Evolutionary conservation across 2,888 invertebrate species (phyloP).

Genomic region (Caenorhabditis wallacei): DNA sequence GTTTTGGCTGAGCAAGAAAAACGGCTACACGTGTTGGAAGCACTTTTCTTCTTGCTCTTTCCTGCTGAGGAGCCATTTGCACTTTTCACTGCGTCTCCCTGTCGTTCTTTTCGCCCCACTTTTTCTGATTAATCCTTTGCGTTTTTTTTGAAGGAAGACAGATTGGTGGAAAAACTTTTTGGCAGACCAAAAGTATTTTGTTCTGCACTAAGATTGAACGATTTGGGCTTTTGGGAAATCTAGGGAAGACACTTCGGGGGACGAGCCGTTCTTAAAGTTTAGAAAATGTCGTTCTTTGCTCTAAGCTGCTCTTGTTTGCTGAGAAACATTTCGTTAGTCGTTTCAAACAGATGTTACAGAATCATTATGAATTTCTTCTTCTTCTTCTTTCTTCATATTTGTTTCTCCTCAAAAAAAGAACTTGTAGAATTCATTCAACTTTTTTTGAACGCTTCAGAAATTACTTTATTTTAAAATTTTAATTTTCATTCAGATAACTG

Average conservation of each 20-base stretch:
- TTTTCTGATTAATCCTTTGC: constrained; percentile 48
- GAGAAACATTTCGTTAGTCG: neutral
- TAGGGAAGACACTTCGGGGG: neutral
- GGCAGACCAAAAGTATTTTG: constrained; percentile 16
- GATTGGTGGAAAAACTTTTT: constrained; percentile 6
- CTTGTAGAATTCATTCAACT: too few species aligned
- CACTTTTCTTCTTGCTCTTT: constrained; percentile 33
- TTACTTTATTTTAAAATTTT: too few species aligned
- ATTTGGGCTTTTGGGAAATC: constrained; percentile 1
- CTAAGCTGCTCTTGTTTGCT: neutral
- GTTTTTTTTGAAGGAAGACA: constrained; percentile 34
- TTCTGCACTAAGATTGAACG: constrained; percentile 33
- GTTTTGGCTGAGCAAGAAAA: constrained; percentile 32
- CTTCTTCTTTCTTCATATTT: too few species aligned
- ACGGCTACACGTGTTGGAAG: constrained; percentile 45
- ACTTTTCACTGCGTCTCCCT: constrained; percentile 57
- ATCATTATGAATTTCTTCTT: neutral
- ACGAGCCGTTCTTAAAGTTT: neutral
- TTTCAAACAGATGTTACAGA: constrained; percentile 1
- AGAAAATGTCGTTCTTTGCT: neutral
- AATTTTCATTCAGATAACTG: too few species aligned
- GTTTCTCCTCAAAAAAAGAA: too few species aligned
- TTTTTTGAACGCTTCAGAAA: too few species aligned
- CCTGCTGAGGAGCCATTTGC: constrained; percentile 41
- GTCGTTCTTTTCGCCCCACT: constrained; percentile 17